Evolutionary conservation across 1,140 invertebrate genomes (phyloP), one percentile per base, ranked within the genome.

Genomic region (Phocides pigmalion): DNA sequence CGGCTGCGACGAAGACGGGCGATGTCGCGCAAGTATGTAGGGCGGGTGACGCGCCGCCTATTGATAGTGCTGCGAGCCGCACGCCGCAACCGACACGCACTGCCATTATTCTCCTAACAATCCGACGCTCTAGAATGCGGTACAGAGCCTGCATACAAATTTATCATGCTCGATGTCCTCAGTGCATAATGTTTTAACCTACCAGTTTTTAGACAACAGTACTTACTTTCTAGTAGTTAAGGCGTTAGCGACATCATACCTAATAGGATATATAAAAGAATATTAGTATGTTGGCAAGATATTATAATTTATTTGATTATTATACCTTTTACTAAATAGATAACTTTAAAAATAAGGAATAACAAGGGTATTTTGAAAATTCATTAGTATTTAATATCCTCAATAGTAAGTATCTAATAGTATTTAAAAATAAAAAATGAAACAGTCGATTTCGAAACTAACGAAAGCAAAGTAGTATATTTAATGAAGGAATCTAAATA

Each of bases 41-140:
- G 83, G 68, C 83, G 79, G 77, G 72, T 81, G 81, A 79, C 83
- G 81, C 71, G 78, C 61, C 66, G 75, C 72, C 83, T 87, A 86
- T 87, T 84, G 81, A 87, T 86, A 86, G 79, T 86, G 76, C 70
- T 63, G 37, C 35, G 69, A 64, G 76, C 69, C 59, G 61, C 46
- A 49, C 56, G 53, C 62, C 49, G 51, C 51, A 44, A 46, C 64
- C 56, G 47, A 56, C 56, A 66, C 49, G 62, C 63, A 67, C 59
- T 39, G 46, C 42, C 69, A 68, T 69, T 74, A 72, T 76, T 74
- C 69, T 72, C 42, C 58, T 67, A 72, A 71, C 66, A 74, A 73
- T 69, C 65, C 47, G 50, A 39, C 64, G 70, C 62, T 73, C 70
- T 73, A 73, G 70, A 77, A 78, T 72, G 75, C 72, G 65, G 54